Evolutionary conservation across 1,140 invertebrate species (phyloP), one percentile per base, ranked within the genome.

Genomic region (Ceratitis capitata): DNA sequence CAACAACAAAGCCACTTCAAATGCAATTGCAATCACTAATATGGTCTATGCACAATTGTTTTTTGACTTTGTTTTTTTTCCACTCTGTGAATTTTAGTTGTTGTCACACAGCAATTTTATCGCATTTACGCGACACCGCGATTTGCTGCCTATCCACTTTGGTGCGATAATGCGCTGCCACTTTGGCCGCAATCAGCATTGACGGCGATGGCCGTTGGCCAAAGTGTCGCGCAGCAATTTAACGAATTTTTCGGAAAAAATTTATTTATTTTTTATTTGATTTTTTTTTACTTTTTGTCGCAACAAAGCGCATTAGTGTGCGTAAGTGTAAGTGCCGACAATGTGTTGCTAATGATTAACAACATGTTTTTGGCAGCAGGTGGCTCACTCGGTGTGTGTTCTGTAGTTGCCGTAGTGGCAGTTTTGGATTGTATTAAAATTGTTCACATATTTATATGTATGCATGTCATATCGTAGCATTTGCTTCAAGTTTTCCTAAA

Each of bases 341-440:
- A 42, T 78, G 19, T 78, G 69, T 78, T 78, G 69, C 69, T 78
- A 78, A 78, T 78, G 69, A 45, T 78, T 78, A 78, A 78, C 69
- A 78, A 45, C 69, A 78, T 78, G 39, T 78, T 78, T 78, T 78
- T 23, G 69, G 69, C 69, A 78, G 69, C 69, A 78, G 69, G 47
- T 83, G 51, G 51, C 82, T 56, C 14, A 7, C 26, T 49, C 69
- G n/a, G 0, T 64, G 19, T 78, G 39, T 45, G 32, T 78, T 42
- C 39, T 26, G n/a, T 45, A 26, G n/a, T 78, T 78, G 69, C 69
- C 69, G 45, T 39, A 2, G 69, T 69, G 0, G 64, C 32, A 19
- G 7, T 19, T 53, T 35, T 51, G 10, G 45, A 32, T 58, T 83
- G 29, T 53, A 83, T 53, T 49, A 16, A 53, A 83, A 83, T 58